phyloP scores from a whole-genome alignment of 2,113 vertebrate species.

The Phrynosoma platyrhinos region DNA sequence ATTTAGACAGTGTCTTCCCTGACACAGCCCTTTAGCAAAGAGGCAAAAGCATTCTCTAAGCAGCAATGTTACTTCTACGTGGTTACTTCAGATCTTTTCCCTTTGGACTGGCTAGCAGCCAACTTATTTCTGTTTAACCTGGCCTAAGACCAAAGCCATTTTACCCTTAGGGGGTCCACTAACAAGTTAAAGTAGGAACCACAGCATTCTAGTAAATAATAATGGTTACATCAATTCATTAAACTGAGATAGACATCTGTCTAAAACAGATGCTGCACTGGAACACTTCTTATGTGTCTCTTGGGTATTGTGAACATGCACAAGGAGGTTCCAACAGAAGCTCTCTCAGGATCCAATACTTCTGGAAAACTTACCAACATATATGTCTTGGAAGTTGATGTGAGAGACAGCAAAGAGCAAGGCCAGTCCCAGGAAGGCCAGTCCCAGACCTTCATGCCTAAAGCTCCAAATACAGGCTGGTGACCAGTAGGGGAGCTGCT shows the following conservation, averaged over 20 bases:
- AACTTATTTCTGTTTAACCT: conserved; percentile 10
- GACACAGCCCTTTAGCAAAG: conserved; percentile 15
- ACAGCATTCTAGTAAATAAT: not conserved
- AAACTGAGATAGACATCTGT: not conserved
- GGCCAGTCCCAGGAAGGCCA: not conserved
- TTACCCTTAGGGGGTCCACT: not conserved
- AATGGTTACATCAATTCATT: conserved; percentile 9
- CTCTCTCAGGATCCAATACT: conserved; percentile 8
- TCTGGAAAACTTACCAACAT: conserved; percentile 15
- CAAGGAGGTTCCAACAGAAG: not conserved
- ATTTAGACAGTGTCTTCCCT: conserved; percentile 18
- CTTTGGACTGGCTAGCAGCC: conserved; percentile 24
- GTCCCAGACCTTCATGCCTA: not conserved
- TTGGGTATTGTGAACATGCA: not conserved
- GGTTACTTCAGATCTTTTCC: conserved; percentile 3
- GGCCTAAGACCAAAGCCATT: conserved; percentile 24
- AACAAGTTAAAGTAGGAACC: conserved; percentile 8
- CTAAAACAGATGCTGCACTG: not conserved
- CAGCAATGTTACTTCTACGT: conserved; percentile 34
- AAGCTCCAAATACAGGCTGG: conserved; percentile 30
- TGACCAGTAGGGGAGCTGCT: conserved; percentile 75
- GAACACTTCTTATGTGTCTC: not conserved
- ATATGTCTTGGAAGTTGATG: not conserved
- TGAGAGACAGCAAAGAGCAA: not conserved
- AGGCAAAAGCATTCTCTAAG: not conserved